A percentile compares a stretch with the other conserved stretches of the same genome.
These are phyloP conservation scores for Erinaceus europaeus DNA, from an alignment of 2,113 vertebrate genomes.

Conservation along the genomic window DNA sequence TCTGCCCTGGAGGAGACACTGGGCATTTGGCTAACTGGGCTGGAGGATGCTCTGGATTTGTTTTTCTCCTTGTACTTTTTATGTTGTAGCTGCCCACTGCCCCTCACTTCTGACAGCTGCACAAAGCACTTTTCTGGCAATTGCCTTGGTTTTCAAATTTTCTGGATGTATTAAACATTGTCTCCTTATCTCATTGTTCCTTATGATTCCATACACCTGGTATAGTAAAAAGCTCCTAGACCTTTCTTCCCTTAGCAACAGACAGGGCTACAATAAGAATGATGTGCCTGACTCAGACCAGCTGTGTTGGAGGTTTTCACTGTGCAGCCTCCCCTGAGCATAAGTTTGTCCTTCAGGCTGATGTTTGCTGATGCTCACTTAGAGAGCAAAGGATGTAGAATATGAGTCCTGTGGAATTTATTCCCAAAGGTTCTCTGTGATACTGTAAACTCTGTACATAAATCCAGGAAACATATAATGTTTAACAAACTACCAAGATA, in stretches of 20 bases:
- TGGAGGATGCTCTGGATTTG: rapidly evolving
- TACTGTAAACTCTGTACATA: not conserved
- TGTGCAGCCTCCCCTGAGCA: not conserved
- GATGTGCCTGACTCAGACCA: not conserved
- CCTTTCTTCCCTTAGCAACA: not conserved
- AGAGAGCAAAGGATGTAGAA: not conserved
- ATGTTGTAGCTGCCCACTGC: not conserved
- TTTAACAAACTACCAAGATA: not conserved
- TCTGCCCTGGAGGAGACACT: not conserved
- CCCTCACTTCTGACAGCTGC: not conserved
- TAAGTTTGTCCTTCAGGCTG: not conserved
- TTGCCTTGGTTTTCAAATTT: not conserved
- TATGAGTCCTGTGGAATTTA: not conserved
- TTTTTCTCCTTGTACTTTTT: not conserved
- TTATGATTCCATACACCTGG: not conserved
- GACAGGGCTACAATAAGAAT: not conserved
- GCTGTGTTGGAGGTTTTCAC: not conserved
- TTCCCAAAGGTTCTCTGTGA: not conserved
- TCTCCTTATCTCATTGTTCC: not conserved
- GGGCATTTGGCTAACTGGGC: not conserved
- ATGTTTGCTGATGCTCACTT: not conserved
- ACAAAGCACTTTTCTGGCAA: not conserved
- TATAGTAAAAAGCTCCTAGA: not conserved
- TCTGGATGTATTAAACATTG: not conserved
- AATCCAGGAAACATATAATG: not conserved